These are phyloP conservation scores for Henricia sp. DNA, from an alignment of 53 echinoderm and acorn worm genomes.

Conservation along the genomic window DNA sequence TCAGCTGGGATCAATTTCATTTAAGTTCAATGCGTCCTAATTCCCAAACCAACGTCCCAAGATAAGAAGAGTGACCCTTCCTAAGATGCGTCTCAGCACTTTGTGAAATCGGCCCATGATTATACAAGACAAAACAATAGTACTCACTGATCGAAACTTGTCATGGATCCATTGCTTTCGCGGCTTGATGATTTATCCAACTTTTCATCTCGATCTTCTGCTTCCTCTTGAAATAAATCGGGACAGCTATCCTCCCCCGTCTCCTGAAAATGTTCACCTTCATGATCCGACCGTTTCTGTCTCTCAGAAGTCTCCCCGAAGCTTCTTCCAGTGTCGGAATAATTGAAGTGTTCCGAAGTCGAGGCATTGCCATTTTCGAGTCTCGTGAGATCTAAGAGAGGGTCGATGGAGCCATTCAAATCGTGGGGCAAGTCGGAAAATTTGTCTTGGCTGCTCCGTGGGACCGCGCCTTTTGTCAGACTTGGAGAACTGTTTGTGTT, in stretches of 20 bases:
- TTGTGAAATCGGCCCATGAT: no score
- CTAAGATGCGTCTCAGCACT: no score
- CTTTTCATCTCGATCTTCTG: not conserved
- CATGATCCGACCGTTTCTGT: not conserved
- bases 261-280: not conserved
- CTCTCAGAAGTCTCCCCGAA: not conserved
- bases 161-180: not conserved
- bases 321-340: not conserved
- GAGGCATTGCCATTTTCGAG: no score
- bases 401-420: conserved; percentile 64
- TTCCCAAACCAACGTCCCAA: no score
- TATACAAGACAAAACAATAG: no score
- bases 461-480: no score
- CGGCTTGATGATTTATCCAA: not conserved
- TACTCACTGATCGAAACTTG: conserved; percentile 58
- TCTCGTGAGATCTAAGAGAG: conserved; percentile 45
- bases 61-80: no score
- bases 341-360: not conserved
- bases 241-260: conserved; percentile 29
- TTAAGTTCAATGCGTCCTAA: no score
- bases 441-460: no score
- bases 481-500: no score
- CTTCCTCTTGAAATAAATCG: conserved; percentile 24
- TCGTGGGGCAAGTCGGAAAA: conserved; percentile 21
- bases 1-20: no score